Evolutionary conservation across 2,797 vertebrate species (phyloP), one percentile per base, ranked within the genome.

Genomic region (Melanogrammus aeglefinus): DNA sequence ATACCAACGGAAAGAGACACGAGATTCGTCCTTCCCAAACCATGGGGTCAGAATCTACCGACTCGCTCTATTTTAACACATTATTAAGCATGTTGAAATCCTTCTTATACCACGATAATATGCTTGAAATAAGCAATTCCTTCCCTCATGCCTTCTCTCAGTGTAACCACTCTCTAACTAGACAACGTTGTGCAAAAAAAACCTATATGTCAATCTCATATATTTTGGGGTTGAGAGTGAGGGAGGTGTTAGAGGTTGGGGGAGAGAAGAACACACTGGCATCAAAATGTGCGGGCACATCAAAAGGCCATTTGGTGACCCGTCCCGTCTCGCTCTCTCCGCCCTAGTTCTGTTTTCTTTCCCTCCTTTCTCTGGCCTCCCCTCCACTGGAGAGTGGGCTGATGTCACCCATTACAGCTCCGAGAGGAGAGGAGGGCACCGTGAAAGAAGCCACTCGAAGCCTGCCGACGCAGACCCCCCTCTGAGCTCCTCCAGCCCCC

Each of bases 241-340:
- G 74, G 2, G 47, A 27, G 63, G 44, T 75, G 74, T 38, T 72
- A 74, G 41, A 74, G 33, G 78, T 33, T 16, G 82, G 88, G 87
- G 88, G 88, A 87, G 88, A 90, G 87, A 39, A 39, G 38, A 39
- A 39, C 86, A 89, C 82, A 85, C 81, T 82, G 47, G 16, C 47
- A 92, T 93, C 90, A 91, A 93, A 93, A 92, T 90, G 75, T 76
- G 33, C 51, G 74, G 10, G 84, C 87, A 90, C 91, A 92, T 93
- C 92, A 94, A 92, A 91, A 85, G 83, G 80, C 76, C 85, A 91
- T 80, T 66, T 39, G 8, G 71, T 47, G 85, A 83, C 76, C 80
- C 86, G 81, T 88, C 86, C 79, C 84, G 12, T 44, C 41, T 21
- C 16, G 4, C 47, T 75, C 39, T 76, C 70, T 87, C 88, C 86